Base-by-base conservation (phyloP, 2,888 invertebrate species). In the Galerucella calmariensis region DNA sequence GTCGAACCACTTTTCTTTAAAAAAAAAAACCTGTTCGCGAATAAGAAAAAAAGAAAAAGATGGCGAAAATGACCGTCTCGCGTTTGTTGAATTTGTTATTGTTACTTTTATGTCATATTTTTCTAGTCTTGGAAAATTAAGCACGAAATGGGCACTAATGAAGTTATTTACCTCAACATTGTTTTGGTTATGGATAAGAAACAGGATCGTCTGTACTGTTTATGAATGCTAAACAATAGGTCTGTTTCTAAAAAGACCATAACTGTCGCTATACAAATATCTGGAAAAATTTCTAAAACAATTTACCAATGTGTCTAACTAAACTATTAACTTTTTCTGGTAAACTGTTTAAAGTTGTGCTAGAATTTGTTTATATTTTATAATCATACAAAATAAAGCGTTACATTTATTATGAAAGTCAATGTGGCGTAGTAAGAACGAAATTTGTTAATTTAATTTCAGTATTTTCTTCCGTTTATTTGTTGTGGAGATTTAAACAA, bases 21-120 rank as follows among this genome's bases (percentile, higher is more conserved):
- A 14, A 48, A 14, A 48, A 16, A 65, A 44, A 79, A 82, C 82
- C 79, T 44, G 82, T 82, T 79, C 73, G 62, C 14, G 61, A 24
- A 44, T 27, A 48, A 69, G 46, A 48, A 59, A 66, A 56, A 71
- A 71, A 71, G 51, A 20, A 46, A 63, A 27, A 16, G 44, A 12
- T 35, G 14, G 44, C 35, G 63, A 65, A 58, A 71, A 71, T 65
- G 63, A 56, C 65, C 53, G 8, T 56, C 44, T 71, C 58, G 71
- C 51, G 71, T 46, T 71, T 53, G 44, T 71, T 63, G n/a, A 27
- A 68, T 68, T 58, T 68, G 56, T 67, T 69, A 56, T 56, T 56
- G 56, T 56, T 56, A 53, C 16, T 61, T 61, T 61, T 35, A 61
- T 61, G 61, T 61, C 61, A 61, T 61, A 27, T 61, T 61, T 61